A percentile compares a stretch with the other conserved stretches of the same genome.
These are phyloP conservation scores for Dioctria linearis DNA, from an alignment of 2,888 invertebrate genomes.

Conservation along the genomic window DNA sequence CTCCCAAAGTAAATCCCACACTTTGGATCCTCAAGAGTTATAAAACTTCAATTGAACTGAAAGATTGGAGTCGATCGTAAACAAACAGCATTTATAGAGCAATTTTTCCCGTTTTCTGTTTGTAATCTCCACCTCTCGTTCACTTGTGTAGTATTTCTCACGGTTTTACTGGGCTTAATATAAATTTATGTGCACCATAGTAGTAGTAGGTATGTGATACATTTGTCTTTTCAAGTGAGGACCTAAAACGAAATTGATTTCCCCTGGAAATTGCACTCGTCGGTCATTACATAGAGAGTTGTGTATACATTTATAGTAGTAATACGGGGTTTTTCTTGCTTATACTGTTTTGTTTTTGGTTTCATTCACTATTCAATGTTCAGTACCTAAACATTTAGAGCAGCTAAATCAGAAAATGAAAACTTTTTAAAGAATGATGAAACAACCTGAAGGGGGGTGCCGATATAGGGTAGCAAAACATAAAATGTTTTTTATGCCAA, in stretches of 20 bases:
- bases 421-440: too few species aligned
- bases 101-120: conserved; percentile 6
- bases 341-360: too few species aligned
- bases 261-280: conserved; percentile 11
- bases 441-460: too few species aligned
- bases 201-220: background rate
- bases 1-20: conserved; percentile 6
- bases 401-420: too few species aligned
- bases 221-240: conserved; percentile 12
- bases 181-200: conserved; percentile 13
- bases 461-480: too few species aligned
- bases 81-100: conserved; percentile 28
- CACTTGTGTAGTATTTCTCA: background rate
- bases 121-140: conserved; percentile 22
- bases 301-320: too few species aligned
- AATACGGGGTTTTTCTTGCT: too few species aligned
- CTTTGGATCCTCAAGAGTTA: conserved; percentile 33
- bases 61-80: conserved; percentile 32
- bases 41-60: conserved; percentile 40
- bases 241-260: background rate
- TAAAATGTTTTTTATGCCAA: too few species aligned
- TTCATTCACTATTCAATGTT: too few species aligned
- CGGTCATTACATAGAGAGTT: background rate
- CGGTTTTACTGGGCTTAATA: background rate
- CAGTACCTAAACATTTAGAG: too few species aligned